A percentile compares a stretch with the other conserved stretches of the same genome.
phyloP scores from a whole-genome alignment of 2,888 invertebrate species.

The Electrophaes corylata region DNA sequence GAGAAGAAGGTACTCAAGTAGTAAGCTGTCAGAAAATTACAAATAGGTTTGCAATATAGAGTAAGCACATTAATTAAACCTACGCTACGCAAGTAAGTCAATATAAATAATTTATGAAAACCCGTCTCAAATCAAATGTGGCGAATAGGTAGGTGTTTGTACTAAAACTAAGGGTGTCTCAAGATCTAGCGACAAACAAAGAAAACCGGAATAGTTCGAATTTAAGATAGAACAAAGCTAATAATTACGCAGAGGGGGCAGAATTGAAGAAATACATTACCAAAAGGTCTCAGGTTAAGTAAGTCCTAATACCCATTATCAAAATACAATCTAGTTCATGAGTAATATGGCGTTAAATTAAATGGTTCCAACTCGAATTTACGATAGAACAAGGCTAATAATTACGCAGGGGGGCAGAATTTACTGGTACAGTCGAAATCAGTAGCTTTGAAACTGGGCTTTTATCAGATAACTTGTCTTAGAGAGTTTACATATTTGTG shows the following conservation, averaged over 20 bases:
- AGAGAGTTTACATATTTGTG: too few relatives aligned
- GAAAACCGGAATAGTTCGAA: too few relatives aligned
- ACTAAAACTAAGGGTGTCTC: too few relatives aligned
- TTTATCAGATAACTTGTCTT: too few relatives aligned
- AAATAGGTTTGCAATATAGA: too few relatives aligned
- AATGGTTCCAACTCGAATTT: conserved; percentile 51
- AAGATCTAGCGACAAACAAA: not conserved
- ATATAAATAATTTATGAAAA: too few relatives aligned
- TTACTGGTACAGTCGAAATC: conserved; percentile 8
- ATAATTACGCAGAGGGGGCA: too few relatives aligned
- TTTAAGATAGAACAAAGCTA: too few relatives aligned
- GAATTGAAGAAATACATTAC: conserved; percentile 15
- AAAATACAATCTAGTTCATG: conserved; percentile 47
- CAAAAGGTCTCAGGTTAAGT: conserved; percentile 24
- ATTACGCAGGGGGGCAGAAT: conserved; percentile 49
- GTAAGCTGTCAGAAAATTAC: too few relatives aligned
- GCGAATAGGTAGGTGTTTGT: not conserved
- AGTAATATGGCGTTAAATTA: conserved; percentile 48
- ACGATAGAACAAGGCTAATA: conserved; percentile 54
- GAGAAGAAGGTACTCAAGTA: too few relatives aligned
- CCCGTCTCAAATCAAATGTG: not conserved
- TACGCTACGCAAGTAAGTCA: too few relatives aligned
- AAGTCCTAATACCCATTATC: conserved; percentile 35
- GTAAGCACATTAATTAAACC: too few relatives aligned
- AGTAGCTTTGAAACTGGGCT: not conserved